These are phyloP conservation scores for Campaea margaritaria DNA, from an alignment of 2,888 invertebrate species.

Conservation along the genomic window DNA sequence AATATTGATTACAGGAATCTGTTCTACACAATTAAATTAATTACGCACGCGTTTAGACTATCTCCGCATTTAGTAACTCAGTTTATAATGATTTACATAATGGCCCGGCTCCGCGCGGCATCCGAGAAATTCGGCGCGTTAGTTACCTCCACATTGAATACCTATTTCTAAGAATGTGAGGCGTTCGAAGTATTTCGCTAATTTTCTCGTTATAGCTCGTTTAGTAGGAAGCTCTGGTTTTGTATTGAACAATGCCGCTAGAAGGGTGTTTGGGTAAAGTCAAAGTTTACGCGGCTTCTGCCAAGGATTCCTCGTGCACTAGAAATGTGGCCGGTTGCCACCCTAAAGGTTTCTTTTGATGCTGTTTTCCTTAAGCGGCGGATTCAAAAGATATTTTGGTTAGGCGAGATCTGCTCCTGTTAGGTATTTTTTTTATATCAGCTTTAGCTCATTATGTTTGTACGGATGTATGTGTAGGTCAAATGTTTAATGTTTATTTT, in stretches of 20 bases:
- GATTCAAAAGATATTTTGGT: not conserved
- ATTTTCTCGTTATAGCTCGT: not conserved
- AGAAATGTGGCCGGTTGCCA: too few species aligned
- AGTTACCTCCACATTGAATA: conserved; percentile 20
- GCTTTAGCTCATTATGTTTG: too few species aligned
- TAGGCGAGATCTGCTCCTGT: not conserved
- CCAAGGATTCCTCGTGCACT: not conserved
- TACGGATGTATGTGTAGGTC: too few species aligned
- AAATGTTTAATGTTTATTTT: too few species aligned
- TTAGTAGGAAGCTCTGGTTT: not conserved
- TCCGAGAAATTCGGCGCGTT: conserved; percentile 22
- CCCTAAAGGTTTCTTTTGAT: not conserved
- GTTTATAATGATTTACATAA: conserved; percentile 34
- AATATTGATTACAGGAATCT: not conserved
- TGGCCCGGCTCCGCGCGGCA: conserved; percentile 19
- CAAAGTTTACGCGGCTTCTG: not conserved
- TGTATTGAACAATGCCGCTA: not conserved
- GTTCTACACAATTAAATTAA: not conserved
- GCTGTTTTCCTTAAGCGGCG: not conserved
- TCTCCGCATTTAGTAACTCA: not conserved
- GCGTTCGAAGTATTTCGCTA: conserved; percentile 11
- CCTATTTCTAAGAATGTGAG: conserved; percentile 20
- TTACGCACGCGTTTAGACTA: not conserved
- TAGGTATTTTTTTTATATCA: not conserved
- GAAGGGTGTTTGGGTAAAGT: not conserved